Base-by-base conservation (phyloP, 2,113 vertebrate genomes). In the Solea senegalensis region DNA sequence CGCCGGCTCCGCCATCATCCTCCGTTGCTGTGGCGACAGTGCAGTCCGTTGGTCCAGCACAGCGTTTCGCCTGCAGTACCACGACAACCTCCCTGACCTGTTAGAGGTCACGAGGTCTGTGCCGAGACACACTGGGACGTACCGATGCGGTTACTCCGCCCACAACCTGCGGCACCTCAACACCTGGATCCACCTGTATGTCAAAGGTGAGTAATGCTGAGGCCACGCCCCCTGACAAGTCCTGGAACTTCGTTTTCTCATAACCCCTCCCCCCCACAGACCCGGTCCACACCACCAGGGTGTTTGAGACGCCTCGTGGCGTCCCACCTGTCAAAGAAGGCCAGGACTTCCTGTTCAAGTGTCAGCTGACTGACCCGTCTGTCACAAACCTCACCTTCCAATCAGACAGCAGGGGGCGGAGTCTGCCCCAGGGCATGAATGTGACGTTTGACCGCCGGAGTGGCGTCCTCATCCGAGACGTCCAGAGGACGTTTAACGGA, bases 391-490 rank as follows among this genome's bases (percentile, higher is more conserved):
- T 93, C 45, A 86, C 82, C 3, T 70, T 94, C 52, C 81, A 76
- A 65, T 66, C 71, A 69, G 48, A 28, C 1, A 50, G 2, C 3
- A 39, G 10, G 10, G 43, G 43, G n/a, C 1, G 2, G 0, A 26
- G 48, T 13, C 74, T 86, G 9, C 90, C 89, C 0, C 21, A 0
- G 0, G 88, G 83, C 21, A 90, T 94, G 88, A 86, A 78, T 0
- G 88, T 89, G 49, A 92, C 86, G 7, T 26, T 79, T 11, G 85
- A 93, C 1, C 56, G 78, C 2, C 76, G 56, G 69, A 83, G 8
- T 0, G 97, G 96, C 66, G 90, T 95, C 26, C 86, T 88, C 8
- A 90, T 98, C 5, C 86, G 49, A 65, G 69, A 89, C 0, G 76
- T 92, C n/a, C 86, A 84, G 43, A 84, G 0, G 7, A 21, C 72